Evolutionary conservation across 2,888 invertebrate genomes (phyloP).

Genomic region (Athetis lepigone): DNA sequence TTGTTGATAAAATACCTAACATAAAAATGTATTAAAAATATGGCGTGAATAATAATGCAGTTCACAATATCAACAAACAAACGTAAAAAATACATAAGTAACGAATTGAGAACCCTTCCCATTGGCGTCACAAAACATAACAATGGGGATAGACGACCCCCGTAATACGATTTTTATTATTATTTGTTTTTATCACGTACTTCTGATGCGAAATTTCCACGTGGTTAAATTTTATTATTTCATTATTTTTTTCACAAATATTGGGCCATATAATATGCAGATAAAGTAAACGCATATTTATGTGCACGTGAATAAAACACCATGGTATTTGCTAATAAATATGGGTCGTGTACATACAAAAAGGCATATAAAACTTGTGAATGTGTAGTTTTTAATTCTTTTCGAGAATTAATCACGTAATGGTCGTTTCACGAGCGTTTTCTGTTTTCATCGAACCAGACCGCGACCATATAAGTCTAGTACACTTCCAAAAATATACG

Average conservation of each 20-base stretch:
- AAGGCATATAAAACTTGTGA: conserved; percentile 19
- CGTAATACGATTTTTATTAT: conserved; percentile 61
- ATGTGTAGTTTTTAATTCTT: conserved; percentile 5
- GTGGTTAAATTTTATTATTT: conserved; percentile 64
- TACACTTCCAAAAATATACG: conserved; percentile 2
- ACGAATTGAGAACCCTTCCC: conserved; percentile 62
- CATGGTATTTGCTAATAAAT: conserved; percentile 21
- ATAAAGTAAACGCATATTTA: conserved; percentile 44
- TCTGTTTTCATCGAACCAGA: too few species aligned
- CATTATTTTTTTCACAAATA: conserved; percentile 53
- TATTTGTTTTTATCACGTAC: conserved; percentile 65
- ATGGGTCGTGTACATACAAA: conserved; percentile 29
- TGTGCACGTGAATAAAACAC: conserved; percentile 28
- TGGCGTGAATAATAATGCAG: conserved; percentile 47
- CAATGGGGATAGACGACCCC: conserved; percentile 55
- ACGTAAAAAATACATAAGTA: conserved; percentile 61
- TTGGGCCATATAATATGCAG: conserved; percentile 51
- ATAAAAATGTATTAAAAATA: conserved; percentile 31
- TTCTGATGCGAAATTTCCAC: conserved; percentile 55
- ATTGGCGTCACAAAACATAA: conserved; percentile 57
- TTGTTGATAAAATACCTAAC: conserved; percentile 10
- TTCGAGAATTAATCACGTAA: conserved; percentile 7
- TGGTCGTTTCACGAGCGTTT: too few species aligned
- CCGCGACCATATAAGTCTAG: not conserved
- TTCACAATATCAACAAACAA: conserved; percentile 47